phyloP scores from a whole-genome alignment of 2,797 vertebrate species.

The Lateolabrax maculatus region DNA sequence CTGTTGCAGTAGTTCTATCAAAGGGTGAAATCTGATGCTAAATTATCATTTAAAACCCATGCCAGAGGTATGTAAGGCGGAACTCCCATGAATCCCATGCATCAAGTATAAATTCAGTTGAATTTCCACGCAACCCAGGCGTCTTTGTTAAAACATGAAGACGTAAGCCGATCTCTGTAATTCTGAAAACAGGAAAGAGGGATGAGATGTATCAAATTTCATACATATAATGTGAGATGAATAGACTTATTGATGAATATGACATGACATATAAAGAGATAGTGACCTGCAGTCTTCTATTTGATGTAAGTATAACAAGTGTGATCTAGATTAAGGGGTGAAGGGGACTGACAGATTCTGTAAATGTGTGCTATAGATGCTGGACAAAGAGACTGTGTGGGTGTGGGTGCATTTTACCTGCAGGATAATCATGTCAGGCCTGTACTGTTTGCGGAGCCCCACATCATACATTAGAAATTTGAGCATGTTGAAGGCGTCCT shows the following conservation, averaged over 20 bases:
- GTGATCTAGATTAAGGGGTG: neutral
- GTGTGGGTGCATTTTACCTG: constrained; percentile 86
- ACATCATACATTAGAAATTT: constrained; percentile 97
- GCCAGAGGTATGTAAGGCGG: neutral
- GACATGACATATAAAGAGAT: neutral
- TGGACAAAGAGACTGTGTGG: neutral
- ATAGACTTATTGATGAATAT: neutral
- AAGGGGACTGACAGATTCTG: neutral
- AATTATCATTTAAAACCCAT: neutral
- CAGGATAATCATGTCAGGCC: constrained; percentile 97
- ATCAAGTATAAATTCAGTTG: neutral
- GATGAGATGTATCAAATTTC: neutral
- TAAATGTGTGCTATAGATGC: neutral
- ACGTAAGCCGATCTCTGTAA: neutral
- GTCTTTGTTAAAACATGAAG: constrained; percentile 1
- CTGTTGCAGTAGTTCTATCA: neutral
- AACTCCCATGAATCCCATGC: neutral
- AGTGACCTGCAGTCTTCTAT: neutral
- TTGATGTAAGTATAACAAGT: neutral
- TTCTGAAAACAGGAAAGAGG: neutral
- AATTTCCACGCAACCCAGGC: neutral
- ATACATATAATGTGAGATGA: neutral
- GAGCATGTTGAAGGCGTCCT: constrained; percentile 96
- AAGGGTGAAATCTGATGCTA: neutral
- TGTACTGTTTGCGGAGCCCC: constrained; percentile 95